These are phyloP conservation scores for Phalacrocorax pelagicus DNA, from an alignment of 2,113 vertebrate genomes.

Conservation along the genomic window DNA sequence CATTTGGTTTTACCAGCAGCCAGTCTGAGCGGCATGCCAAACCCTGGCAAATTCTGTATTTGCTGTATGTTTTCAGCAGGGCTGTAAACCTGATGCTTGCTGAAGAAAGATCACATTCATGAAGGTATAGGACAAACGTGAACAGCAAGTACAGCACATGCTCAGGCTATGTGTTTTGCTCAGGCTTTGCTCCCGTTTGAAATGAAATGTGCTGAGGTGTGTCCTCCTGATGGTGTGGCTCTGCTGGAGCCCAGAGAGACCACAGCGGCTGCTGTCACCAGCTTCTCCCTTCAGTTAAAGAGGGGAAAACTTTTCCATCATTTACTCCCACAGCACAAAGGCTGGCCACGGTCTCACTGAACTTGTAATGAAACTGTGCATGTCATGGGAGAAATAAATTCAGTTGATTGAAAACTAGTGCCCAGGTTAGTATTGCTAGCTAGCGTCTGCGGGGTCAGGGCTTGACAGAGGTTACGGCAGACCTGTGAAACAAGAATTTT, in stretches of 20 bases:
- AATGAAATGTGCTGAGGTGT: neutral
- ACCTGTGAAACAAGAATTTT: neutral
- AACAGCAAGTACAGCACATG: neutral
- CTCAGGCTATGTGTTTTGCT: neutral
- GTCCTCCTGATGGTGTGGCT: neutral
- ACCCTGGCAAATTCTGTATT: neutral
- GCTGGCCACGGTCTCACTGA: neutral
- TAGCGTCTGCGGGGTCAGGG: rapidly evolving
- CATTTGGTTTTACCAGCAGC: neutral
- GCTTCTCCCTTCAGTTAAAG: neutral
- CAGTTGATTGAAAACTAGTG: neutral
- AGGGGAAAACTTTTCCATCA: neutral
- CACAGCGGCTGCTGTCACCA: neutral
- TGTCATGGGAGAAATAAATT: neutral
- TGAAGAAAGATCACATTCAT: neutral
- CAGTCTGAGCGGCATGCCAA: neutral
- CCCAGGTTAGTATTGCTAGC: neutral
- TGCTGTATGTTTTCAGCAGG: neutral
- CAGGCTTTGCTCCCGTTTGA: neutral
- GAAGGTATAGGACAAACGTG: neutral
- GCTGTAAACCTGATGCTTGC: neutral
- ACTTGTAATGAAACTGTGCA: neutral
- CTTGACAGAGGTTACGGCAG: neutral
- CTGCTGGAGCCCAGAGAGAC: neutral
- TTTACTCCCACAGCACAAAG: neutral